Evolutionary conservation across 2,797 vertebrate species (phyloP).

Genomic region (Aulostomus chinensis): DNA sequence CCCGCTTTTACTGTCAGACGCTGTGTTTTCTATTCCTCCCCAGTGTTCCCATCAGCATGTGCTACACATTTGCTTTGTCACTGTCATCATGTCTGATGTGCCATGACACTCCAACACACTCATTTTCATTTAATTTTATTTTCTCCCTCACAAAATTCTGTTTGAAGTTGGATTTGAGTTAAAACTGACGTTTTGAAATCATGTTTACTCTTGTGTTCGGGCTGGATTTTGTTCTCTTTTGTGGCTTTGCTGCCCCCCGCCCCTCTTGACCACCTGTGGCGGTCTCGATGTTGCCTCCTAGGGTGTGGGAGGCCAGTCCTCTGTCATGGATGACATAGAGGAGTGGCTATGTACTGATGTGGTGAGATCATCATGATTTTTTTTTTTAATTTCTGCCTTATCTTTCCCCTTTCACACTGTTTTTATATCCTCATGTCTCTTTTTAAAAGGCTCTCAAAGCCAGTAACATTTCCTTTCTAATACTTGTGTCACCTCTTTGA

Average conservation of each 20-base stretch:
- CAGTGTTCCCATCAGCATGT: background rate
- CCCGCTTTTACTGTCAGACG: background rate
- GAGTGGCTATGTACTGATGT: slow-evolving; percentile 98
- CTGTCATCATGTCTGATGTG: background rate
- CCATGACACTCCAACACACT: background rate
- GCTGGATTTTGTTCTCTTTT: slow-evolving; percentile 64
- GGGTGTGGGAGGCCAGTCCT: slow-evolving; percentile 91
- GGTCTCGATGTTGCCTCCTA: slow-evolving; percentile 81
- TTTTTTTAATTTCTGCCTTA: slow-evolving; percentile 67
- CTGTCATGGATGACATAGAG: slow-evolving; percentile 99
- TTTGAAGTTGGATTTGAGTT: slow-evolving; percentile 58
- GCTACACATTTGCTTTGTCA: background rate
- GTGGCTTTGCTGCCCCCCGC: slow-evolving; percentile 69
- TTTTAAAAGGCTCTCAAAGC: too few species aligned
- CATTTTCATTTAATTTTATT: background rate
- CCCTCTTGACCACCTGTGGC: slow-evolving; percentile 57
- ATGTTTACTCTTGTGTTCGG: slow-evolving; percentile 73
- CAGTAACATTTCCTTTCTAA: slow-evolving; percentile 17
- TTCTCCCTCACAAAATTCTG: background rate
- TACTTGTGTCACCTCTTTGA: slow-evolving; percentile 20
- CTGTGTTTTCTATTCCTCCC: background rate
- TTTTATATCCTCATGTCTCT: slow-evolving; percentile 5
- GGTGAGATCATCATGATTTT: slow-evolving; percentile 89
- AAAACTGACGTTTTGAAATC: slow-evolving; percentile 48
- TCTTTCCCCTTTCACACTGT: slow-evolving; percentile 15